Conservation (phyloP, 2,113 vertebrate species). For the Alaudala cheleensis region DNA sequence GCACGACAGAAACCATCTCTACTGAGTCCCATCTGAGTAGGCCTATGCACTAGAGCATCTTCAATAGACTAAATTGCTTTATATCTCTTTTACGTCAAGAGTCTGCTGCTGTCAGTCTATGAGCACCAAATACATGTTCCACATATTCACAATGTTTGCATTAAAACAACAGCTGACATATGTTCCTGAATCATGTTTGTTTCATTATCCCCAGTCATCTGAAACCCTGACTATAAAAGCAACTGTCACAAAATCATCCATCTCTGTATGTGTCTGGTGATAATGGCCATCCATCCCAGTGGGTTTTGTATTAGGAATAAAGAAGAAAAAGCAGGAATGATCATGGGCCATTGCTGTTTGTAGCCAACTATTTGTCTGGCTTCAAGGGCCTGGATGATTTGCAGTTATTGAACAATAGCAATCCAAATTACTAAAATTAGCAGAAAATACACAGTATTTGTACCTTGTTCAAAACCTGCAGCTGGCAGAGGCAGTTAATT, state of each 20-base stretch:
- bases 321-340: not conserved
- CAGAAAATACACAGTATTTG: not conserved
- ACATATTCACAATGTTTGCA: not conserved
- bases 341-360: not conserved
- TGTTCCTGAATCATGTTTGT: not conserved
- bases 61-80: not conserved
- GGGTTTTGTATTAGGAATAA: not conserved
- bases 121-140: not conserved
- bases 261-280: not conserved
- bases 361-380: not conserved
- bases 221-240: not conserved
- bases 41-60: not conserved
- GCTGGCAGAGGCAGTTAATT: slow-evolving; percentile 7
- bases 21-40: not conserved
- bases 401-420: not conserved
- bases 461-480: not conserved
- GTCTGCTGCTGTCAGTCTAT: not conserved
- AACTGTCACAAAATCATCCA: not conserved
- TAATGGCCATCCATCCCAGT: not conserved
- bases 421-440: slow-evolving; percentile 28
- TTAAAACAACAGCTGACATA: not conserved
- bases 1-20: not conserved
- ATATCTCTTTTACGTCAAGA: not conserved
- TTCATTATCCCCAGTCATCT: not conserved
- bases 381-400: not conserved